phyloP scores from a whole-genome alignment of 2,797 vertebrate genomes.

The Synanceia verrucosa region DNA sequence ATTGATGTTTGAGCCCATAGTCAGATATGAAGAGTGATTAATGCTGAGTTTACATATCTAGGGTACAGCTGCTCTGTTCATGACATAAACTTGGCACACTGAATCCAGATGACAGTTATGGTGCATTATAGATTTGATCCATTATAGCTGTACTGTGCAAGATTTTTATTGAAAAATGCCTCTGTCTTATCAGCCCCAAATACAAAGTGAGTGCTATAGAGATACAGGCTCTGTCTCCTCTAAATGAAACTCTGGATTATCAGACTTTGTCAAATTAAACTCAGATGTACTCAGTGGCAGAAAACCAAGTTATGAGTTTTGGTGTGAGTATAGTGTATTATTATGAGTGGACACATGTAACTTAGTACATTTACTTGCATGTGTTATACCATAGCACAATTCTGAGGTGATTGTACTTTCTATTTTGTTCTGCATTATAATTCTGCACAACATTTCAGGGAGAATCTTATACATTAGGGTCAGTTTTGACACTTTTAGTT shows the following conservation, averaged over 20 bases:
- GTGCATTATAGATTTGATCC: conserved; percentile 1
- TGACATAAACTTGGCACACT: not conserved
- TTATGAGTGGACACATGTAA: too few species aligned
- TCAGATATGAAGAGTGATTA: conserved; percentile 4
- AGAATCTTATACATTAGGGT: too few species aligned
- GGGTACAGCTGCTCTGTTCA: conserved; percentile 15
- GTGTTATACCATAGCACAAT: too few species aligned
- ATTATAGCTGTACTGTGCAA: not conserved
- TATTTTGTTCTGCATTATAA: too few species aligned
- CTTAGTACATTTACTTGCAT: too few species aligned
- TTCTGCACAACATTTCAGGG: too few species aligned
- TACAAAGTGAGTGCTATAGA: conserved; percentile 8
- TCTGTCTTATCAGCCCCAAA: not conserved
- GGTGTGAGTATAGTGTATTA: too few species aligned
- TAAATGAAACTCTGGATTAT: conserved; percentile 8
- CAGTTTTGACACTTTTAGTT: too few species aligned
- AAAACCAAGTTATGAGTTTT: not conserved
- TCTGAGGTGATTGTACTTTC: too few species aligned
- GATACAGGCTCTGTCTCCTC: not conserved
- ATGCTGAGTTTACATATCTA: not conserved
- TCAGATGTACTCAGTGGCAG: not conserved
- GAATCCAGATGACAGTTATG: conserved; percentile 7
- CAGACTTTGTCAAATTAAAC: not conserved
- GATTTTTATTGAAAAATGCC: not conserved
- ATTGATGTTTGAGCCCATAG: not conserved